Evolutionary conservation across 2,113 vertebrate species (phyloP).

Genomic region (Ophthalmolycus amberensis): DNA sequence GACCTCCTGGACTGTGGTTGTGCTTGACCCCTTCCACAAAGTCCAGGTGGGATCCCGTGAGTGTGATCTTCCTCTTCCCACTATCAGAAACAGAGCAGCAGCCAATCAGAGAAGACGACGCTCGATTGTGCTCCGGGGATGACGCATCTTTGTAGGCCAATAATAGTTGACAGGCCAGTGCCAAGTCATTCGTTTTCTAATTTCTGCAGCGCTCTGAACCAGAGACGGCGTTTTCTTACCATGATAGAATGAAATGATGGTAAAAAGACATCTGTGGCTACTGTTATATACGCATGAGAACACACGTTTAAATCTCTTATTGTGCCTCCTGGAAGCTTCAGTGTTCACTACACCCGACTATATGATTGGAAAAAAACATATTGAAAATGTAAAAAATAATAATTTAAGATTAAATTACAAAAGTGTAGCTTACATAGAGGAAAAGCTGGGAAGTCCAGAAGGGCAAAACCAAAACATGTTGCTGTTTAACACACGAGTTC

Average conservation of each 20-base stretch:
- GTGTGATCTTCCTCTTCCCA: constrained; percentile 86
- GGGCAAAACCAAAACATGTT: too few relatives aligned
- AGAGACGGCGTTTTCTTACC: neutral
- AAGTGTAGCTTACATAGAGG: neutral
- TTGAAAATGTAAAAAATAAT: neutral
- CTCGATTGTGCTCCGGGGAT: neutral
- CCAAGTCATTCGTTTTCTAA: neutral
- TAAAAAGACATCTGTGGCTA: neutral
- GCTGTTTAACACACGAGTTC: too few relatives aligned
- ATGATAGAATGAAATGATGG: neutral
- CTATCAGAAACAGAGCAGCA: constrained; percentile 77
- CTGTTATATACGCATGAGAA: neutral
- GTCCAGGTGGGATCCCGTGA: constrained; percentile 86
- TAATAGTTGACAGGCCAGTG: neutral
- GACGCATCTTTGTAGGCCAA: neutral
- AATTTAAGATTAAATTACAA: neutral
- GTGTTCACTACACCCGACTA: neutral
- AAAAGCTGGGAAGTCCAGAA: neutral
- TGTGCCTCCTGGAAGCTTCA: neutral
- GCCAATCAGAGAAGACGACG: neutral
- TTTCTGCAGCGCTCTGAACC: neutral
- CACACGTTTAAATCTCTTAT: neutral
- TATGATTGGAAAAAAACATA: neutral
- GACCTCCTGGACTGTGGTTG: constrained; percentile 7
- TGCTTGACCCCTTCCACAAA: constrained; percentile 81